phyloP scores from a whole-genome alignment of 2,113 vertebrate genomes.

The Ammodytes dubius region DNA sequence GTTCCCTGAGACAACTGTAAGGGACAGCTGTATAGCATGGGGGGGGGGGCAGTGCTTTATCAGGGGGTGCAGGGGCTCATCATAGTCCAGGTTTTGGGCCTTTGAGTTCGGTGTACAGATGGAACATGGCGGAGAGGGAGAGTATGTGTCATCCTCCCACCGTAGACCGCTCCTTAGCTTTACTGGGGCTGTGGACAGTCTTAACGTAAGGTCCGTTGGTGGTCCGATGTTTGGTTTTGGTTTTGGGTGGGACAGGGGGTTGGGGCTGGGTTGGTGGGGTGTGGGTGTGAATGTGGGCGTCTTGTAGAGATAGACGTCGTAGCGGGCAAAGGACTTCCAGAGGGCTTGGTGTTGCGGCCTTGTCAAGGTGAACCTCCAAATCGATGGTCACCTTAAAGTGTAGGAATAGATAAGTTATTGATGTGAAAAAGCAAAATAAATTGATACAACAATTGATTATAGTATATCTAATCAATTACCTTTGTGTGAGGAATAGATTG shows the following conservation, averaged over 20 bases:
- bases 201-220: not conserved
- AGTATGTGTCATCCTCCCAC: conserved; percentile 66
- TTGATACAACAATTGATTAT: too few relatives aligned
- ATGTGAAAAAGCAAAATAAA: too few relatives aligned
- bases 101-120: conserved; percentile 30
- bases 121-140: conserved; percentile 49
- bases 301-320: conserved; percentile 74
- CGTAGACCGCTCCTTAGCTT: conserved; percentile 45
- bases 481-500: too few relatives aligned
- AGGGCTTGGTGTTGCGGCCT: conserved; percentile 24
- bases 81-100: not conserved
- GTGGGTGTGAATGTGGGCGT: conserved; percentile 10
- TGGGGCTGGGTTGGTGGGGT: too few relatives aligned
- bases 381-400: too few relatives aligned
- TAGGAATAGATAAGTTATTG: too few relatives aligned
- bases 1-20: too few relatives aligned
- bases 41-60: too few relatives aligned
- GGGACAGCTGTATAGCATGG: too few relatives aligned
- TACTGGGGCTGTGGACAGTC: conserved; percentile 17
- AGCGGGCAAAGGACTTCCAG: conserved; percentile 40
- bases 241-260: too few relatives aligned
- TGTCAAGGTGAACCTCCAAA: conserved; percentile 75
- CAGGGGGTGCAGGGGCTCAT: not conserved
- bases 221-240: not conserved
- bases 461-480: too few relatives aligned